Base-by-base conservation (phyloP, 2,888 invertebrate species). In the Penaeus monodon region DNA sequence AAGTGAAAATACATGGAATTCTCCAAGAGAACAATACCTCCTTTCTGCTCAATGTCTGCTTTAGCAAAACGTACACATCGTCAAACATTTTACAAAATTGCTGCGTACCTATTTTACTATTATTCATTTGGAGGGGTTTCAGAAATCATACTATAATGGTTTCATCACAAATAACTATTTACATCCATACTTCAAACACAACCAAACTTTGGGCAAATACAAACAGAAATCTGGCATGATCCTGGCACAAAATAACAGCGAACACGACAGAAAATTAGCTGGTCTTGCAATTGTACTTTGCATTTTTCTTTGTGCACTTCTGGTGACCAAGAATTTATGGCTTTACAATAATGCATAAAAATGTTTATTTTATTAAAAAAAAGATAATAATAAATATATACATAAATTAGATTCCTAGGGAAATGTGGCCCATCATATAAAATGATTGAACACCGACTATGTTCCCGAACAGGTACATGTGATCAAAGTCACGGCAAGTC, bases 391-490 rank as follows among this genome's bases (percentile, higher is more conserved):
- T 74, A 85, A 85, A 86, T 86, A 86, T 81, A 65, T 81, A 86
- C 78, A 86, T 81, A 86, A 86, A 86, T 82, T 78, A 86, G 68
- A 38, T 78, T 74, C 82, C 49, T 66, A 81, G 70, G 81, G 82
- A 86, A 76, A 81, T 73, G 66, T 66, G 66, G 86, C 78, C 86
- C 81, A 85, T 85, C 79, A 85, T 74, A 79, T 80, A 80, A 85
- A 74, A 76, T 77, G 73, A 79, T 65, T 78, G 82, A 81, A 87
- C 86, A 87, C 68, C 83, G 83, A 87, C 83, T 87, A 79, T 83
- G 83, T 74, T 87, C 86, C 86, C 86, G 83, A 87, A 87, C 86
- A 87, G 86, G 86, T 87, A 87, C 86, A 83, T 68, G 86, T 79
- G 82, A 87, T 82, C 70, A 29, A 82, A 82, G 81, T 81, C 73